A percentile compares a stretch with the other conserved stretches of the same genome.
Evolutionary conservation across 2,113 vertebrate species (phyloP).

Genomic region (Cardinalis cardinalis): DNA sequence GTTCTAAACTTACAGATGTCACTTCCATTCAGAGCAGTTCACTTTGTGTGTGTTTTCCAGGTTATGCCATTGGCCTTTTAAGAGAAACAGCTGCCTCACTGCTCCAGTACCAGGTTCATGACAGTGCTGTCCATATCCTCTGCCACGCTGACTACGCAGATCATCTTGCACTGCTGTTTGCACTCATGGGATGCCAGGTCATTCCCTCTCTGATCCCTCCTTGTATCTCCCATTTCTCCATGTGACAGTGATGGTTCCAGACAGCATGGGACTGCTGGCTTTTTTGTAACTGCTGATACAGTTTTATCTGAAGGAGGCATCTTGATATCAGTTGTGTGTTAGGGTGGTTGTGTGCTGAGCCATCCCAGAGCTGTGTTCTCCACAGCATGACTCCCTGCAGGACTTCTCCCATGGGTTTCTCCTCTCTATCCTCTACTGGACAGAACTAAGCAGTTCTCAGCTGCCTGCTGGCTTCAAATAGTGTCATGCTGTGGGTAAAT

Average conservation of each 20-base stretch:
- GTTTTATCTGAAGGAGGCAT: background rate
- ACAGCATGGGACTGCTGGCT: background rate
- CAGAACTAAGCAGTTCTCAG: background rate
- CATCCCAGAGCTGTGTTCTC: background rate
- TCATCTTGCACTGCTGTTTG: background rate
- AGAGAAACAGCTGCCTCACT: background rate
- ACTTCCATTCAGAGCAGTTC: background rate
- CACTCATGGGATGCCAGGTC: background rate
- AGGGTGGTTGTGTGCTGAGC: background rate
- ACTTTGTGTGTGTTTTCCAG: background rate
- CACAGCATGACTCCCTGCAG: background rate
- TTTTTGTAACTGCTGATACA: background rate
- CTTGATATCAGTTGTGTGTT: background rate
- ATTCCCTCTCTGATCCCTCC: background rate
- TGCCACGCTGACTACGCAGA: fast-evolving
- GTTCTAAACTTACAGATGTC: background rate
- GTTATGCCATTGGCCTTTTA: background rate
- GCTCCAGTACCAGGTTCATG: background rate
- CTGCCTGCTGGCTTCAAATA: slow-evolving; percentile 12
- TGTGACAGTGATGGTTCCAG: background rate
- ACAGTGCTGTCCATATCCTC: fast-evolving
- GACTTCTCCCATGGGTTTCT: background rate
- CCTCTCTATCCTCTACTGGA: background rate
- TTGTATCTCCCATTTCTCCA: background rate
- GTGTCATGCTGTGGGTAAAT: background rate